Percentiles rank a stretch among this genome's conserved stretches.
Evolutionary conservation across 1,140 invertebrate species (phyloP).

Genomic region (Berghia stephanieae): DNA sequence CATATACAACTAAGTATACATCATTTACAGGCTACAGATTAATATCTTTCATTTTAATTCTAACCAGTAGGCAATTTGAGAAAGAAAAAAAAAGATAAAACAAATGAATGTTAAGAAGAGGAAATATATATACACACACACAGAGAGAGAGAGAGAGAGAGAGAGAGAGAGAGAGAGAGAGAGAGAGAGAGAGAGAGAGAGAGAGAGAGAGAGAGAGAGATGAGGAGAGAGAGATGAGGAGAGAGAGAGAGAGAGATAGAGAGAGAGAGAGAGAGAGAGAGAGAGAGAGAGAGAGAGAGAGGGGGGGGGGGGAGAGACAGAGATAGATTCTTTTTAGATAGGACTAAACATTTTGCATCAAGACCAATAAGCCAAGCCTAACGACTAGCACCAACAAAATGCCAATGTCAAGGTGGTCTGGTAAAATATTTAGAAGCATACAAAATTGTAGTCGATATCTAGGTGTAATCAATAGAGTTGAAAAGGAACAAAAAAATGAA

Average conservation of each 20-base stretch:
- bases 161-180: neutral
- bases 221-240: conserved; percentile 21
- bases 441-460: neutral
- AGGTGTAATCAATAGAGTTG: neutral
- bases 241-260: conserved; percentile 30
- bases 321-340: neutral
- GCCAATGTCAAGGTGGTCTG: neutral
- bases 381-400: neutral
- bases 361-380: neutral
- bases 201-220: conserved; percentile 11
- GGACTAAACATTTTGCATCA: neutral
- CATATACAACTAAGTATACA: too few species aligned
- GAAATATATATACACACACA: neutral
- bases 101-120: conserved; percentile 29
- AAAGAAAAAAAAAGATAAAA: conserved; percentile 29
- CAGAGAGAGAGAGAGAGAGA: neutral
- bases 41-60: too few species aligned
- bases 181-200: conserved; percentile 21
- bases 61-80: too few species aligned
- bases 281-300: conserved; percentile 20
- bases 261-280: conserved; percentile 32
- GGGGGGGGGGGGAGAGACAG: neutral
- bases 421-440: neutral
- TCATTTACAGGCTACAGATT: too few species aligned
- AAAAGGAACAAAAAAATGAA: too few species aligned